Base-by-base conservation (phyloP, 2,888 invertebrate species). In the Meandrusa payeni region DNA sequence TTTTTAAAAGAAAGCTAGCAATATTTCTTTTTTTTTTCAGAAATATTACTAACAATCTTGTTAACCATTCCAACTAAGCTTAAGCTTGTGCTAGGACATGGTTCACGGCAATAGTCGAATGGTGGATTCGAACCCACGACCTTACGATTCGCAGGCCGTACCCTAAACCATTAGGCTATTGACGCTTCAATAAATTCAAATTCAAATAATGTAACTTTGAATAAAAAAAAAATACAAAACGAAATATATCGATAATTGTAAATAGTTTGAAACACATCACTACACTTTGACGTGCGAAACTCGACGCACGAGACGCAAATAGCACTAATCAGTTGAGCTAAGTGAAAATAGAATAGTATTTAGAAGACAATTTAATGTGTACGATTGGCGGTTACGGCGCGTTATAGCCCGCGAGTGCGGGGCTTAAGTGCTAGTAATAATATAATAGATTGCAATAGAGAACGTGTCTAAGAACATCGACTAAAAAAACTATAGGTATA, bases 261-360 rank as follows among this genome's bases (percentile, higher is more conserved):
- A 7, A 6, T 20, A 7, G n/a, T 2, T 13, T 13, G 1, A 3
- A 38, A 20, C 10, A 6, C 38, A 10, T 2, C 26, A 9, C 27
- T 32, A 27, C 3, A 22, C 11, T 23, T 34, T 15, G 27, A 22
- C 10, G 28, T 28, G 31, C 43, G 13, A 31, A 31, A 33, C 20
- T 26, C 43, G 20, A 33, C 10, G 15, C 6, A 37, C 27, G 13
- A 17, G 32, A 15, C 34, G 51, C 47, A 62, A 74, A 75, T 71
- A 39, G 72, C 67, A 64, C 54, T 56, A 54, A 63, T 71, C 58
- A 64, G 40, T 42, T 48, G 47, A 57, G 57, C 52, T 67, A 73
- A 73, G 66, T 73, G 70, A 76, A 72, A 63, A 72, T 58, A 61
- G 68, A 65, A 63, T 62, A 47, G 39, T 45, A 64, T 55, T 58